phyloP scores from a whole-genome alignment of 2,888 invertebrate species.

The Idaea dimidiata region DNA sequence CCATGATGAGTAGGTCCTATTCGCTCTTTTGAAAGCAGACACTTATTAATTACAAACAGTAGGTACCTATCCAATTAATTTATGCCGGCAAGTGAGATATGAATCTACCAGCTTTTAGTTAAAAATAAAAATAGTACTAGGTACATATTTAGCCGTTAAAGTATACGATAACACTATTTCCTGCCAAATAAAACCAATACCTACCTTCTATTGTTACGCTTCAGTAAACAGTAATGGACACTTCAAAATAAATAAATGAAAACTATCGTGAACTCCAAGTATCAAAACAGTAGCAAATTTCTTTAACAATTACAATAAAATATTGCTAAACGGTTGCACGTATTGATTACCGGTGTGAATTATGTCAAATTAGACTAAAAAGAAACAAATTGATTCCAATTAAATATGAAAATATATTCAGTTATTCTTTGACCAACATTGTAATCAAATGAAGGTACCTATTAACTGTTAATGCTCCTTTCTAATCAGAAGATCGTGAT shows the following conservation, averaged over 20 bases:
- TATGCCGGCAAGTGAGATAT: too few relatives aligned
- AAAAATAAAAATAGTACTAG: constrained; percentile 12
- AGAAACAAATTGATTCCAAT: constrained; percentile 16
- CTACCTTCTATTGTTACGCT: constrained; percentile 31
- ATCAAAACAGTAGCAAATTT: constrained; percentile 30
- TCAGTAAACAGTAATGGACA: constrained; percentile 24
- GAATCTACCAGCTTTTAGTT: too few relatives aligned
- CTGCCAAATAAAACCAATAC: constrained; percentile 30
- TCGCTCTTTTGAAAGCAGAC: too few relatives aligned
- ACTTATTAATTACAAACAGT: too few relatives aligned
- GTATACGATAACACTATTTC: constrained; percentile 41
- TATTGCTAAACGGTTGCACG: not conserved
- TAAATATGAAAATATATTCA: constrained; percentile 30
- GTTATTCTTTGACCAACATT: constrained; percentile 32
- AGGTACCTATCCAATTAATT: too few relatives aligned
- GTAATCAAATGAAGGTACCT: constrained; percentile 21
- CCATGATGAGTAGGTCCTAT: not conserved
- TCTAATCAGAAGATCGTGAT: constrained; percentile 28
- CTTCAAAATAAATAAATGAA: not conserved
- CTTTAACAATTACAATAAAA: constrained; percentile 29
- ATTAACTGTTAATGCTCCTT: constrained; percentile 30
- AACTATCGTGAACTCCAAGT: constrained; percentile 26
- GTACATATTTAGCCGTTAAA: constrained; percentile 32
- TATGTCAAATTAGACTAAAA: constrained; percentile 4
- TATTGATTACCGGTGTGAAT: not conserved